Percentiles rank a stretch among this genome's conserved stretches.
Evolutionary conservation across 2,888 invertebrate genomes (phyloP).

Genomic region (Drosophila mayaguana): DNA sequence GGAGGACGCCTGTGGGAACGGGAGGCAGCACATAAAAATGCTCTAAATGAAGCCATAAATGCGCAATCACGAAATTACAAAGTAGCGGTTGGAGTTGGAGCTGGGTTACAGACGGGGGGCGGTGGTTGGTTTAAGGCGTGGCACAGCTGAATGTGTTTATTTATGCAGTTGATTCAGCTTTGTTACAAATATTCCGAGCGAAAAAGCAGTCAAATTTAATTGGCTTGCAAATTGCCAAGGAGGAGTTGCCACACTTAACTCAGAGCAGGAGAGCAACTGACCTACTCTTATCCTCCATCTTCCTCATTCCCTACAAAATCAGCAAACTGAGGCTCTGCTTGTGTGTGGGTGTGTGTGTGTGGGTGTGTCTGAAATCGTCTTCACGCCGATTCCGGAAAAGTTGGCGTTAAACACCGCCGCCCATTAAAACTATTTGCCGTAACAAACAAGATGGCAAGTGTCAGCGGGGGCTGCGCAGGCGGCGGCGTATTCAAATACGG

Average conservation of each 20-base stretch:
- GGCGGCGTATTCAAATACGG: background rate
- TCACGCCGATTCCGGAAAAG: conserved; percentile 46
- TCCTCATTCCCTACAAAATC: conserved; percentile 37
- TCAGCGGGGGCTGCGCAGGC: background rate
- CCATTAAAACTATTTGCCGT: conserved; percentile 77
- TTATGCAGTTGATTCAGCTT: conserved; percentile 66
- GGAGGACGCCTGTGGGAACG: background rate
- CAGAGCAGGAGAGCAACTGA: background rate
- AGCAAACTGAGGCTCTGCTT: conserved; percentile 49
- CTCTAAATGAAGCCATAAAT: conserved; percentile 80
- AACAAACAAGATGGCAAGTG: conserved; percentile 52
- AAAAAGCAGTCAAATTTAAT: conserved; percentile 73
- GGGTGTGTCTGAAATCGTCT: conserved; percentile 40
- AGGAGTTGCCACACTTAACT: conserved; percentile 13
- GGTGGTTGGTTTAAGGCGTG: conserved; percentile 20
- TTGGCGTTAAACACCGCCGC: conserved; percentile 63
- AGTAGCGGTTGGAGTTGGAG: conserved; percentile 33
- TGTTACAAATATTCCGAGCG: conserved; percentile 55
- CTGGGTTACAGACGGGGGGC: background rate
- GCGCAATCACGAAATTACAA: conserved; percentile 81
- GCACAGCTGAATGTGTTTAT: conserved; percentile 66
- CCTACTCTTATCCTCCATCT: background rate
- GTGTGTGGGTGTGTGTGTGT: background rate
- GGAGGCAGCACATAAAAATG: conserved; percentile 65
- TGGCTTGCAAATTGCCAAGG: conserved; percentile 74